A percentile compares a stretch with the other conserved stretches of the same genome.
Evolutionary conservation across 2,888 invertebrate genomes (phyloP).

Genomic region (Cataglyphis altisquamis): DNA sequence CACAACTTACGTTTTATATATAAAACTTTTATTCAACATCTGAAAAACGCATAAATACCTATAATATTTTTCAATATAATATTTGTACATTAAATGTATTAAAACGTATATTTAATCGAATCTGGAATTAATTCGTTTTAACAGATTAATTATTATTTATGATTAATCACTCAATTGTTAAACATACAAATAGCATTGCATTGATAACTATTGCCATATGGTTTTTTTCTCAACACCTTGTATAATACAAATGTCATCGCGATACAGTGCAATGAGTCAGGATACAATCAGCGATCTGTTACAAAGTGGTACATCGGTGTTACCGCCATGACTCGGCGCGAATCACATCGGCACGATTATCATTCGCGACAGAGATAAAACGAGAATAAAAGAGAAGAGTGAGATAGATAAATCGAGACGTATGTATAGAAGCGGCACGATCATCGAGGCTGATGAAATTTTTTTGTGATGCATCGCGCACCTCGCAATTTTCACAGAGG

Average conservation of each 20-base stretch:
- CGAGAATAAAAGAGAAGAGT: slow-evolving; percentile 26
- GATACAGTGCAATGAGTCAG: slow-evolving; percentile 39
- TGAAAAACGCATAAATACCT: neutral
- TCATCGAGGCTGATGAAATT: slow-evolving; percentile 72
- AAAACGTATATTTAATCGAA: neutral
- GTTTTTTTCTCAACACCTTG: slow-evolving; percentile 30
- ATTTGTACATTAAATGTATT: slow-evolving; percentile 20
- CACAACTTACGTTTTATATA: neutral
- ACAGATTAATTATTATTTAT: neutral
- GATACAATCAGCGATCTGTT: slow-evolving; percentile 65
- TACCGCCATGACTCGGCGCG: slow-evolving; percentile 71
- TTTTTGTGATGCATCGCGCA: slow-evolving; percentile 61
- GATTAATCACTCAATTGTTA: neutral
- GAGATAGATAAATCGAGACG: slow-evolving; percentile 44
- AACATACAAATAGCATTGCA: neutral
- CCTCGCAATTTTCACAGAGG: slow-evolving; percentile 63
- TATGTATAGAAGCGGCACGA: slow-evolving; percentile 58
- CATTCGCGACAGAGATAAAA: slow-evolving; percentile 58
- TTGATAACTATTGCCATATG: neutral
- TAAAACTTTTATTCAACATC: neutral
- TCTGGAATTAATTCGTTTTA: neutral
- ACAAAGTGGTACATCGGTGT: slow-evolving; percentile 67
- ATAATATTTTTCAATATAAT: neutral
- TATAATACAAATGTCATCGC: slow-evolving; percentile 46
- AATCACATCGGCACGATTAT: slow-evolving; percentile 70